Evolutionary conservation across 2,888 invertebrate species (phyloP).

Genomic region (Limnephilus auricula): DNA sequence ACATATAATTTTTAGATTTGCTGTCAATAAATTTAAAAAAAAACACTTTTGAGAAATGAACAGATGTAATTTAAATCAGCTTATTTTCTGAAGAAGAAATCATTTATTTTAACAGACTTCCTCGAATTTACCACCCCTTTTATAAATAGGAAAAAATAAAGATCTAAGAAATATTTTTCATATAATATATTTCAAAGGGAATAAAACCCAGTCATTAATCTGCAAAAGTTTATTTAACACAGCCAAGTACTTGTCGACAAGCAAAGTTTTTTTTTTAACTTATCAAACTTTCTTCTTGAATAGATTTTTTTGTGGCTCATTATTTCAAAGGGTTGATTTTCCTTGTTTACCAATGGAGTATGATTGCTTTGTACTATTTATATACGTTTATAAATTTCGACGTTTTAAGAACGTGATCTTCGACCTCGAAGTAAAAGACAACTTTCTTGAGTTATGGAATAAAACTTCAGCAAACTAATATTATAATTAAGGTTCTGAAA

Average conservation of each 20-base stretch:
- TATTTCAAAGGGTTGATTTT: not conserved
- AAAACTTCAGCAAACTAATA: constrained; percentile 30
- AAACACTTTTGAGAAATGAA: not conserved
- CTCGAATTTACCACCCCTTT: not conserved
- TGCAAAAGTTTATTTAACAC: not conserved
- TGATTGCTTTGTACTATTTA: constrained; percentile 26
- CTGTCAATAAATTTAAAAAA: too few relatives aligned
- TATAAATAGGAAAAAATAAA: not conserved
- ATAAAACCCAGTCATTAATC: not conserved
- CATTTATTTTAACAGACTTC: not conserved
- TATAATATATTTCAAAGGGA: not conserved
- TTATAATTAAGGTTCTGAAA: constrained; percentile 43
- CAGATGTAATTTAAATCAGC: not conserved
- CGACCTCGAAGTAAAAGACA: constrained; percentile 2
- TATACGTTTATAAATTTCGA: constrained; percentile 20
- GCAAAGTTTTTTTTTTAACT: not conserved
- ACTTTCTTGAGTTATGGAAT: constrained; percentile 41
- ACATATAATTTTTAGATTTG: too few relatives aligned
- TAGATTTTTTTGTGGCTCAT: not conserved
- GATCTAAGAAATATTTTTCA: too few relatives aligned
- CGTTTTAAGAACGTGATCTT: constrained; percentile 30
- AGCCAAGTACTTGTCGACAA: not conserved
- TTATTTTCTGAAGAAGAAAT: not conserved
- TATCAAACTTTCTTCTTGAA: not conserved
- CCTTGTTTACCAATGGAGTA: not conserved